phyloP scores from a whole-genome alignment of 2,888 invertebrate species.

The Rhorus exstirpatorius region DNA sequence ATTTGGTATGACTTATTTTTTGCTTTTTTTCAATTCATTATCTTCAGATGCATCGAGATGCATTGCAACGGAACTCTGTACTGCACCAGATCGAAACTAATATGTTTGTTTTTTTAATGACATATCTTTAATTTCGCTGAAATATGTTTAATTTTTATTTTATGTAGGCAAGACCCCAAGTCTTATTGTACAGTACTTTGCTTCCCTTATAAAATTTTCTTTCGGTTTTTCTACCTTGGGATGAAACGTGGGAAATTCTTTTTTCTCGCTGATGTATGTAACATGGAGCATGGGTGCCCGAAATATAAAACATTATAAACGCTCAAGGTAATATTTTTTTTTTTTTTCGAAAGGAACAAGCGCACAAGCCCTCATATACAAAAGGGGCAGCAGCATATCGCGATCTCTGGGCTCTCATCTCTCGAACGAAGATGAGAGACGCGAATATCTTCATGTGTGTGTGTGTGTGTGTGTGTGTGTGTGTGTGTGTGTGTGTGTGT shows the following conservation, averaged over 20 bases:
- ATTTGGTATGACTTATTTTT: too few relatives aligned
- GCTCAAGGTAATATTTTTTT: slow-evolving; percentile 24
- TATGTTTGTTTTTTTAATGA: too few relatives aligned
- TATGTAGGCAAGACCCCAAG: too few relatives aligned
- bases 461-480: slow-evolving; percentile 7
- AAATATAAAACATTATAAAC: slow-evolving; percentile 49
- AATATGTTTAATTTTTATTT: too few relatives aligned
- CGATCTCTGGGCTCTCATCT: slow-evolving; percentile 53
- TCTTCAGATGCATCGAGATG: too few relatives aligned
- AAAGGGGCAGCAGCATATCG: slow-evolving; percentile 46
- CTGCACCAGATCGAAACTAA: too few relatives aligned
- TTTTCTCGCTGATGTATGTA: slow-evolving; percentile 24
- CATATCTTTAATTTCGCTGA: too few relatives aligned
- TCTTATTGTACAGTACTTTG: neutral
- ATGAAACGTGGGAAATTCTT: slow-evolving; percentile 5
- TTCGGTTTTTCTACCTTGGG: neutral
- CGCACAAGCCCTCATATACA: slow-evolving; percentile 31
- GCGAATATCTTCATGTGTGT: neutral
- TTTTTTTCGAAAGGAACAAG: slow-evolving; percentile 35
- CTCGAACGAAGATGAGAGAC: slow-evolving; percentile 56
- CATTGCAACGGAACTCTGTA: too few relatives aligned
- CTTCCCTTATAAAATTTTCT: neutral
- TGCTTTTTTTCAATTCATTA: too few relatives aligned
- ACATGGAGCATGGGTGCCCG: slow-evolving; percentile 23
- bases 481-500: neutral